phyloP scores from a whole-genome alignment of 2,113 vertebrate genomes.

The Platycercus adscitus region DNA sequence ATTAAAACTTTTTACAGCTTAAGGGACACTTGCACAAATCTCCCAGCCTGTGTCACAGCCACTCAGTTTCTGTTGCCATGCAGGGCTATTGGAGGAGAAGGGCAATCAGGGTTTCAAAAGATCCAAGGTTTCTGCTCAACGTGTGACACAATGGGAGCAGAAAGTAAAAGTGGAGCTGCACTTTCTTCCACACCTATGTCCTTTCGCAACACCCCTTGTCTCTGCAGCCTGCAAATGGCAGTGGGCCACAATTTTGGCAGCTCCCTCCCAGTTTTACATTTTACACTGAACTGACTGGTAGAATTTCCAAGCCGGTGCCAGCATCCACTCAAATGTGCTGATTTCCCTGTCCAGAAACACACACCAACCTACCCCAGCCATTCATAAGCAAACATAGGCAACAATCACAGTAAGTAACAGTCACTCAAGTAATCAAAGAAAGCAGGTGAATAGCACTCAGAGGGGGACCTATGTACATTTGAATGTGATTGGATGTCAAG shows the following conservation, averaged over 20 bases:
- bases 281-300: background rate
- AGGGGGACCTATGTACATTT: background rate
- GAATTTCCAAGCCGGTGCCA: background rate
- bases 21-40: background rate
- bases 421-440: background rate
- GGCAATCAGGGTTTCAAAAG: conserved; percentile 1
- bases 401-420: background rate
- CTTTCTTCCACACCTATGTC: background rate
- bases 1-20: background rate
- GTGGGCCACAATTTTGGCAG: background rate
- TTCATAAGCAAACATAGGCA: background rate
- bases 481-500: background rate
- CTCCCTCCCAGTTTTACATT: background rate
- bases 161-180: conserved; percentile 5
- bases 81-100: background rate
- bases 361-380: fast-evolving
- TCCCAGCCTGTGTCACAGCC: background rate
- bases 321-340: background rate
- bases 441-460: background rate
- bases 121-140: background rate
- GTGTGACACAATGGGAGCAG: background rate
- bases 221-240: background rate
- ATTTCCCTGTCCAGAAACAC: background rate
- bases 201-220: background rate
- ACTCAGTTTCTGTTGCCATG: background rate